These are phyloP conservation scores for Rhingia campestris DNA, from an alignment of 2,888 invertebrate species.

Conservation along the genomic window DNA sequence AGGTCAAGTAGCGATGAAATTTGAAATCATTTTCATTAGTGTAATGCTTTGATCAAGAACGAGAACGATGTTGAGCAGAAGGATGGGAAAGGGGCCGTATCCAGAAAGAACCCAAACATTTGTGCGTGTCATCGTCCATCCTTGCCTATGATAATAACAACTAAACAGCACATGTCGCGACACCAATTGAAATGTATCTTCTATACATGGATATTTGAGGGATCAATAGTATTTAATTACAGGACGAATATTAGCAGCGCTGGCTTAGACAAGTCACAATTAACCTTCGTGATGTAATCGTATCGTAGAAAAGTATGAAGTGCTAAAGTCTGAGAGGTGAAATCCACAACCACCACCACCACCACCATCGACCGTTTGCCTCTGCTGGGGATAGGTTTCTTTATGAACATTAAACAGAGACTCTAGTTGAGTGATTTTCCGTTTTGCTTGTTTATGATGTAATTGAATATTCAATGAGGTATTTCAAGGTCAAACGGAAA, in stretches of 20 bases:
- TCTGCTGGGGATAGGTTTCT: not conserved
- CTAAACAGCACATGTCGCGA: not conserved
- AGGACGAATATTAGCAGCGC: constrained; percentile 11
- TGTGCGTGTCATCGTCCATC: constrained; percentile 13
- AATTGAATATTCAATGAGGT: constrained; percentile 62
- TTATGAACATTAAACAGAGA: constrained; percentile 39
- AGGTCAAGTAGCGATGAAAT: constrained; percentile 50
- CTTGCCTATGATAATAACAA: constrained; percentile 8
- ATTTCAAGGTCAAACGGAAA: constrained; percentile 47
- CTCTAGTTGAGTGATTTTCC: constrained; percentile 34
- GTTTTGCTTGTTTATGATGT: constrained; percentile 45
- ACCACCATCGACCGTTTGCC: not conserved
- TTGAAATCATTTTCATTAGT: constrained; percentile 46
- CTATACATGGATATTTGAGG: not conserved
- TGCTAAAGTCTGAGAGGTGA: not conserved
- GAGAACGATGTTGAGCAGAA: too few relatives aligned
- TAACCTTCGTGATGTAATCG: constrained; percentile 30
- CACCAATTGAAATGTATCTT: constrained; percentile 12
- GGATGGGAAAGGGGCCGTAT: not conserved
- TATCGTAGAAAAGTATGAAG: constrained; percentile 2
- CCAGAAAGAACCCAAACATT: constrained; percentile 23
- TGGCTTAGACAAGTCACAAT: constrained; percentile 23
- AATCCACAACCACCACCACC: too few relatives aligned
- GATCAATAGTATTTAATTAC: constrained; percentile 45
- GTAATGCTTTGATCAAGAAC: not conserved